These are phyloP conservation scores for Raja brachyura DNA, from an alignment of 2,113 vertebrate genomes.

Conservation along the genomic window DNA sequence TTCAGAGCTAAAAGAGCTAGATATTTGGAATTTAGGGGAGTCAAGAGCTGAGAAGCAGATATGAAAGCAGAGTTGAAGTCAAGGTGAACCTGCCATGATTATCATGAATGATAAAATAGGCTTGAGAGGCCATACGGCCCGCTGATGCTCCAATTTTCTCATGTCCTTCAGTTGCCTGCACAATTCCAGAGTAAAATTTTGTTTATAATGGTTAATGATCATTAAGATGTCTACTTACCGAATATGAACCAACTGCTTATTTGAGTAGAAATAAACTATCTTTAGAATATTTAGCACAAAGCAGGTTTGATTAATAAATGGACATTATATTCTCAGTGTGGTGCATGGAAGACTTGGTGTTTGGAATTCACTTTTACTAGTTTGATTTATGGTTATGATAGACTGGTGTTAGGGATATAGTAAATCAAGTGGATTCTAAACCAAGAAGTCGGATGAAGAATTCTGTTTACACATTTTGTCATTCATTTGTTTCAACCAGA, in stretches of 20 bases:
- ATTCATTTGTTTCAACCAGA: background rate
- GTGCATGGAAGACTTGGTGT: background rate
- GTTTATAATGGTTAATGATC: background rate
- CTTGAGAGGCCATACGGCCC: too few relatives aligned
- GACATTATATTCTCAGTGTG: background rate
- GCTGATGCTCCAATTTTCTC: too few relatives aligned
- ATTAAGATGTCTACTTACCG: background rate
- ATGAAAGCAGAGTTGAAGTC: too few relatives aligned
- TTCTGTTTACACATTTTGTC: background rate
- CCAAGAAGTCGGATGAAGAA: background rate
- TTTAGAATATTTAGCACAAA: background rate
- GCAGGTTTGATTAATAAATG: background rate
- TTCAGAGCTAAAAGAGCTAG: too few relatives aligned
- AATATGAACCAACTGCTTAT: background rate
- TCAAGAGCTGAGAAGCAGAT: too few relatives aligned
- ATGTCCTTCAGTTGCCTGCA: background rate
- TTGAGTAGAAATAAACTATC: background rate
- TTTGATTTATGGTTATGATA: background rate
- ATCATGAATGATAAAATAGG: too few relatives aligned
- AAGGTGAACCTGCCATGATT: too few relatives aligned
- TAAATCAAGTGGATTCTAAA: conserved; percentile 9
- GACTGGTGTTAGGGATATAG: background rate
- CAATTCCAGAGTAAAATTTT: background rate
- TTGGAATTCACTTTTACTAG: background rate
- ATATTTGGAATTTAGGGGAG: too few relatives aligned